These are phyloP conservation scores for Sycophila texana DNA, from an alignment of 2,888 invertebrate genomes.

Conservation along the genomic window DNA sequence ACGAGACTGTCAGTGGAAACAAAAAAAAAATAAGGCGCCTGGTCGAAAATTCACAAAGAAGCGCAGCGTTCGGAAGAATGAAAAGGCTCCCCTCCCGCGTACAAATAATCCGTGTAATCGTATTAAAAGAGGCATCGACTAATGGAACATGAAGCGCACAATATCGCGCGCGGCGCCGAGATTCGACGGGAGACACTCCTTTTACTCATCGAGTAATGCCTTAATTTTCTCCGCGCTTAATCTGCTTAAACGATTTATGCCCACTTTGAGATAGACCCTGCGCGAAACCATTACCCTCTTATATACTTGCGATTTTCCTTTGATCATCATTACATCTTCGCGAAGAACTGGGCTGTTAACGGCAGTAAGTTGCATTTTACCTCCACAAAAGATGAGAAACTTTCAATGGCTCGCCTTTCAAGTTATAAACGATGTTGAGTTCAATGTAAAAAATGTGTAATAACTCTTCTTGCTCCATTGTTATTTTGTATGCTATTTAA, in stretches of 20 bases:
- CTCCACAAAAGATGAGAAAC: too few species aligned
- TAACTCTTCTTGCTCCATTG: too few species aligned
- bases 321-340: conserved; percentile 47
- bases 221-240: conserved; percentile 63
- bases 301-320: conserved; percentile 42
- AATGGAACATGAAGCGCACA: conserved; percentile 39
- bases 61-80: conserved; percentile 23
- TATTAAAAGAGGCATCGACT: conserved; percentile 39
- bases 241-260: conserved; percentile 65
- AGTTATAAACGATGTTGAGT: too few species aligned
- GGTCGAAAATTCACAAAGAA: conserved; percentile 31
- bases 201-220: conserved; percentile 52
- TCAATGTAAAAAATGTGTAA: too few species aligned
- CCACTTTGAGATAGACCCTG: conserved; percentile 35
- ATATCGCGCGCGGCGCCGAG: conserved; percentile 23
- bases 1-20: too few species aligned
- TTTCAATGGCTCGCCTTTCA: too few species aligned
- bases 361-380: too few species aligned
- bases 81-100: background rate
- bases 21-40: conserved; percentile 7
- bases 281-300: conserved; percentile 11
- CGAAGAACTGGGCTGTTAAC: background rate
- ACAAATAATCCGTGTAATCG: conserved; percentile 44
- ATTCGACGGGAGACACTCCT: conserved; percentile 47
- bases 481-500: too few species aligned